Conservation (phyloP, 2,888 invertebrate species). For the Ichneumon xanthorius region DNA sequence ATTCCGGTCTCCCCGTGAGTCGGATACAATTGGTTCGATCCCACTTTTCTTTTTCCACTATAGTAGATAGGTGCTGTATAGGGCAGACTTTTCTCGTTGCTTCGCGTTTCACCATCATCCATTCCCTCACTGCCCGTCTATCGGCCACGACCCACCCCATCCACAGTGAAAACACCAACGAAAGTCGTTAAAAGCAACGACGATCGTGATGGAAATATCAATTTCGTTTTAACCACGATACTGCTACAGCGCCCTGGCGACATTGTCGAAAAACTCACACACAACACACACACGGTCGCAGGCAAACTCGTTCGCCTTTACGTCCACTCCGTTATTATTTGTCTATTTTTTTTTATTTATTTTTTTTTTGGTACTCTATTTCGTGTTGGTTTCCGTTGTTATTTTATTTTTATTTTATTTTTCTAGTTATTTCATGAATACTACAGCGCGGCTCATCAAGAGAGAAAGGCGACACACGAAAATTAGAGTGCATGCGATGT, state of each 20-base stretch:
- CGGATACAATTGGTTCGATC: slow-evolving; percentile 52
- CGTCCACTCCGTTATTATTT: slow-evolving; percentile 56
- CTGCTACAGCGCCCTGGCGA: slow-evolving; percentile 41
- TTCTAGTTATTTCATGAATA: slow-evolving; percentile 33
- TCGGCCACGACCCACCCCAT: slow-evolving; percentile 26
- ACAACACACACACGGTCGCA: slow-evolving; percentile 8
- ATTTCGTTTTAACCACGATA: slow-evolving; percentile 68
- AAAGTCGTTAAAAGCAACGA: slow-evolving; percentile 67
- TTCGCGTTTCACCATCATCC: slow-evolving; percentile 47
- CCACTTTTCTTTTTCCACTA: slow-evolving; percentile 30
- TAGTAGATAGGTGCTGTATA: not conserved
- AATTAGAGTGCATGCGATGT: slow-evolving; percentile 5
- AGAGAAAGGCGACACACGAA: slow-evolving; percentile 27
- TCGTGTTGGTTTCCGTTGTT: slow-evolving; percentile 26
- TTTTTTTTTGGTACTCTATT: slow-evolving; percentile 48
- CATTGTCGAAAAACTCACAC: slow-evolving; percentile 39
- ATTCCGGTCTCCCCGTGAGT: slow-evolving; percentile 40
- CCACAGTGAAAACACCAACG: slow-evolving; percentile 31
- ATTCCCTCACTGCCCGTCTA: slow-evolving; percentile 27
- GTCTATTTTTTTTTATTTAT: slow-evolving; percentile 33
- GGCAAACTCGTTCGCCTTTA: slow-evolving; percentile 28
- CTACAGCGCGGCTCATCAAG: slow-evolving; percentile 21
- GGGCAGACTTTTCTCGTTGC: slow-evolving; percentile 53
- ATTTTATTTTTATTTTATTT: slow-evolving; percentile 37
- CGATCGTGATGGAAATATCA: slow-evolving; percentile 69